Evolutionary conservation across 2,113 vertebrate genomes (phyloP).

Genomic region (Percina caprodes): DNA sequence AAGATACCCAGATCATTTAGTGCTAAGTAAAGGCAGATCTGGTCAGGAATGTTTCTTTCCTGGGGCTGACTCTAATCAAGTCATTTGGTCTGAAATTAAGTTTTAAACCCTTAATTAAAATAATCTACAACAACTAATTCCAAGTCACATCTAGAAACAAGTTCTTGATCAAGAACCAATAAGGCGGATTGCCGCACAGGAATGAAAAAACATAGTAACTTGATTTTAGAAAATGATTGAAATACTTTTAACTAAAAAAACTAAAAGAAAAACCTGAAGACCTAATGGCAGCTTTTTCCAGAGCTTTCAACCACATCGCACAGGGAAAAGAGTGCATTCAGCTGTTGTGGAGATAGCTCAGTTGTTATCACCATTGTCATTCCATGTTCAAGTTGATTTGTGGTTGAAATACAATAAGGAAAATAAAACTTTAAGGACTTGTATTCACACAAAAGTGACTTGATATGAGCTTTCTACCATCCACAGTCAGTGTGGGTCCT

Average conservation of each 20-base stretch:
- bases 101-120: neutral
- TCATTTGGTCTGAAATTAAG: neutral
- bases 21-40: neutral
- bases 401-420: too few relatives aligned
- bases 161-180: too few relatives aligned
- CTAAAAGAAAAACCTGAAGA: neutral
- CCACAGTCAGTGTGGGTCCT: neutral
- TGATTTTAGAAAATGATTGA: neutral
- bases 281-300: neutral
- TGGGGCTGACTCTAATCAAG: neutral
- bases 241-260: neutral
- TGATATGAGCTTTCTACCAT: neutral
- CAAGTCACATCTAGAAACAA: neutral
- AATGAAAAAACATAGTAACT: neutral
- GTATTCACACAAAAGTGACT: neutral
- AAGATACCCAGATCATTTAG: neutral
- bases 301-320: slow-evolving; percentile 3
- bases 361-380: neutral
- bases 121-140: neutral
- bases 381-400: neutral
- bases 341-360: neutral
- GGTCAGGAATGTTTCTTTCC: neutral
- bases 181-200: neutral
- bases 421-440: neutral
- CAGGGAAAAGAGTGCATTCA: neutral